Base-by-base conservation (phyloP, 2,888 invertebrate genomes). In the Sipha maydis region DNA sequence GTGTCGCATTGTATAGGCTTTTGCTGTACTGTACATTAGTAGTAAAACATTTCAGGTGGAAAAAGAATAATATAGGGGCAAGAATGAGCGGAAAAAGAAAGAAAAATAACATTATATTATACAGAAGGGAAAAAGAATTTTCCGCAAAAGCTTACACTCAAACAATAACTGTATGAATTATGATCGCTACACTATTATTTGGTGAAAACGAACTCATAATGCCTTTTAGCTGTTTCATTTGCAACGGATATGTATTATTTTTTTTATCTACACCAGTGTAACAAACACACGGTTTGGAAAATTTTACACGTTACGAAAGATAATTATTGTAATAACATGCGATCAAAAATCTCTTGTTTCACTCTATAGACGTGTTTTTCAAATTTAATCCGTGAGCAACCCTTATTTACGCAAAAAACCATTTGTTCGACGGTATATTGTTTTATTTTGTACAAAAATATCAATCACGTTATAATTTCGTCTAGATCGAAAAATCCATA, bases 151-250 rank as follows among this genome's bases (percentile, higher is more conserved):
- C 84, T 83, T 75, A 83, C 75, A 75, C 75, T 85, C 76, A 77
- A 85, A 85, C 76, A 85, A 85, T 85, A 85, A 85, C 84, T 67
- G 25, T 69, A 41, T 77, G 78, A 69, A 85, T 76, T 85, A 85
- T 54, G 84, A 76, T 76, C 76, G 76, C 61, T n/a, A 41, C 54
- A 48, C 21, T 25, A 73, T 54, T 73, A 31, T 31, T 25, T 34
- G 83, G 34, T 38, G 41, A 61, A 75, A 75, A 71, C n/a, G 31
- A 71, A 61, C 28, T 41, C 76, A 61, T 61, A 85, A 85, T 85
- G 84, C 76, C 41, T 85, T 85, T 85, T 25, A 75, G 21, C 76
- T 67, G 76, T 85, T 85, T 85, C 84, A 25, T 85, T 85, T 28
- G 25, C 61, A 61, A 41, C 31, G 41, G 76, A 41, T 83, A 83